Evolutionary conservation across 2,113 vertebrate genomes (phyloP), one percentile per base, ranked within the genome.

Genomic region (Bubo scandiacus): DNA sequence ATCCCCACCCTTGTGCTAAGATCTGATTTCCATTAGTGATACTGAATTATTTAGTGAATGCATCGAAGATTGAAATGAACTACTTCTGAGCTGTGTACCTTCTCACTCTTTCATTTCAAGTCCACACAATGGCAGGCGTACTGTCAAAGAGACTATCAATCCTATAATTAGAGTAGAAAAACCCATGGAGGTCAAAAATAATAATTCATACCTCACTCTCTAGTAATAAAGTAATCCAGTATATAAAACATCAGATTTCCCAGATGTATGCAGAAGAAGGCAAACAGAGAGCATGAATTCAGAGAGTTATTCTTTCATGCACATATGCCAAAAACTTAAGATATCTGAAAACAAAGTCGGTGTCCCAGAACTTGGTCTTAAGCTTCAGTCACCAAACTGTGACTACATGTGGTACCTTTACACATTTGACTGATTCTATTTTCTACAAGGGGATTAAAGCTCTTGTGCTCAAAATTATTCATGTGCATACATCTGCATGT

Each of bases 41-140:
- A 77, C 81, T 98, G 95, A 98, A 98, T 98, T 98, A 98, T 98
- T 98, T 98, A 98, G 95, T 96, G 92, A 91, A 94, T 92, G 87
- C 97, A 90, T 40, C 11, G 15, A 96, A 89, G 90, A 73, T 20
- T 85, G 93, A 94, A 93, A 93, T 96, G 94, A 95, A 9, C 82
- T 86, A 4, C 81, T 84, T 91, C 92, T 70, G 79, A 97, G 93
- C 63, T 72, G 47, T 63, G 62, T 58, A 83, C 47, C 49, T 55
- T 87, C 85, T 92, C 92, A 78, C 68, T 54, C 75, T 92, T 96
- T 96, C 92, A 93, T 29, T 58, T 81, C 79, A 80, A 51, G 26
- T 66, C 66, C 1, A 0, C 32, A 30, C 20, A 25, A 47, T 58
- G n/a, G 42, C 52, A 84, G 66, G 57, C 34, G 2, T 72, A 49